Evolutionary conservation across 2,113 vertebrate genomes (phyloP), one percentile per base, ranked within the genome.

Genomic region (Pelecanus crispus): DNA sequence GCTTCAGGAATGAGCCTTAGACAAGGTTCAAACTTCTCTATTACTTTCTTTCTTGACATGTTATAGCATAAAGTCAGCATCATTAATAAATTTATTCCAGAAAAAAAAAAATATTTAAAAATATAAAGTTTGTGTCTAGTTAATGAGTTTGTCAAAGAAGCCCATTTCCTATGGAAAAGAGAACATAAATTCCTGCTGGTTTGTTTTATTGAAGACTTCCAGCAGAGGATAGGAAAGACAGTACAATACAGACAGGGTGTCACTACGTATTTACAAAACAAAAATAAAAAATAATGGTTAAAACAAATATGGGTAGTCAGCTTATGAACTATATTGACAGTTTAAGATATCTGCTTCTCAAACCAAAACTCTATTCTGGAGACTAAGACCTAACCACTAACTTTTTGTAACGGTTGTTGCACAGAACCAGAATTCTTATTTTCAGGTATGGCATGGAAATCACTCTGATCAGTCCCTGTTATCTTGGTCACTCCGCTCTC

Each of bases 111-210:
- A 19, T 6, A 72, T 72, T 92, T 94, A 20, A 34, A 91, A 81
- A 52, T 83, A 79, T 17, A 83, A 75, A 29, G 7, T 88, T 96
- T 86, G 7, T 62, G n/a, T 90, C 42, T 81, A 53, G 17, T 67
- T 95, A 95, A 95, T 88, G 49, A 95, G 90, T 88, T 96, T 95
- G 61, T 88, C n/a, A 42, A 24, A 63, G 47, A 96, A 94, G 44
- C 29, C 25, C 9, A 55, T 92, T 94, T 96, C 82, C 25, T 26
- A 32, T 44, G 36, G 53, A 90, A 78, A 40, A 73, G 13, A 58
- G 34, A 88, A 68, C 40, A 85, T 68, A 82, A 95, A 95, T 78
- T 88, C 28, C 36, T 86, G 8, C 2, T 87, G 19, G 7, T 6
- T 34, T 38, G 32, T 59, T 49, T 94, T 93, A 88, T 79, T 18